These are phyloP conservation scores for Drepana arcuata DNA, from an alignment of 1,140 invertebrate species.

Conservation along the genomic window DNA sequence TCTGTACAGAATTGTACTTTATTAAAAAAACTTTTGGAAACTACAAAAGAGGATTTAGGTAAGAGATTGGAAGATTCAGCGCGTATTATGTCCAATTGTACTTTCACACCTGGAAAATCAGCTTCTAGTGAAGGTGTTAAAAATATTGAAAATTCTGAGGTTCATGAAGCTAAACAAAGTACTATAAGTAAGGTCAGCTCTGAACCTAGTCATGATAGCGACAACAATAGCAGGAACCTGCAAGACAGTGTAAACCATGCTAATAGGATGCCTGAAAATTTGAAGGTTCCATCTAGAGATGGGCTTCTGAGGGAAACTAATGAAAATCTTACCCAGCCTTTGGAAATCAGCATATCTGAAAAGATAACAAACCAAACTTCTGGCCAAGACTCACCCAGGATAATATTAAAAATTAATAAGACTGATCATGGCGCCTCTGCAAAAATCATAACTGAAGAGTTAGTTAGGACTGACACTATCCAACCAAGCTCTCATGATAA, in stretches of 20 bases:
- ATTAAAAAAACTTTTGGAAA: conserved; percentile 55
- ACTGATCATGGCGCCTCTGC: conserved; percentile 65
- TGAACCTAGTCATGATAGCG: conserved; percentile 1
- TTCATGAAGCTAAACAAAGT: conserved; percentile 3
- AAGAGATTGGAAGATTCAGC: conserved; percentile 20
- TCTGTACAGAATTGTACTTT: conserved; percentile 50
- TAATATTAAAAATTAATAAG: conserved; percentile 72
- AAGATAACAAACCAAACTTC: conserved; percentile 50
- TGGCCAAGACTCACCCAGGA: conserved; percentile 68
- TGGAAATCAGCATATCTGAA: conserved; percentile 63
- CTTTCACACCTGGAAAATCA: conserved; percentile 8
- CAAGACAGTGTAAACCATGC: no score
- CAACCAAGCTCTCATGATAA: conserved; percentile 29
- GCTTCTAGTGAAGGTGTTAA: conserved; percentile 8
- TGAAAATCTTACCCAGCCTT: conserved; percentile 55
- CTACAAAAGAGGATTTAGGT: conserved; percentile 30
- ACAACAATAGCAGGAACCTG: not conserved
- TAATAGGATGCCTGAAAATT: no score
- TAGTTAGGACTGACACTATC: conserved; percentile 20
- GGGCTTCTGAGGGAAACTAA: conserved; percentile 35
- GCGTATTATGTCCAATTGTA: conserved; percentile 18
- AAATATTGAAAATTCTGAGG: no score
- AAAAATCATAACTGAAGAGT: conserved; percentile 65
- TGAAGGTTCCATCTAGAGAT: conserved; percentile 33
- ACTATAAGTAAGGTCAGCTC: conserved; percentile 7